A percentile compares a stretch with the other conserved stretches of the same genome.
Conservation (phyloP, 2,888 invertebrate genomes). For the Lochmaea crataegi region DNA sequence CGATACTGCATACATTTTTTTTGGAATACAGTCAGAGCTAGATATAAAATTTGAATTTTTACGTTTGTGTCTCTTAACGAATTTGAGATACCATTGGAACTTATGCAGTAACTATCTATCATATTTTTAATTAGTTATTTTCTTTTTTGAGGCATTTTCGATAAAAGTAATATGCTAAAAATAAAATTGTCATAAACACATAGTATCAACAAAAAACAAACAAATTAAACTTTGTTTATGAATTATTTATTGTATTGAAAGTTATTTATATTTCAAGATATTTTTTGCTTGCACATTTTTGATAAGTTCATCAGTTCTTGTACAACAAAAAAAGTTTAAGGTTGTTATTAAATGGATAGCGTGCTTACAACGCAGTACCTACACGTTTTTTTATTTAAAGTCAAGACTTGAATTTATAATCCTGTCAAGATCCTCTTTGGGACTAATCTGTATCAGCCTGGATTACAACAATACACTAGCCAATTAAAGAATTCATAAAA, state of each 20-base stretch:
- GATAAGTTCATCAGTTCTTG: no score
- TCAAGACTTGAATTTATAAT: neutral
- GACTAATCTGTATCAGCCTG: no score
- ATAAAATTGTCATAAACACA: neutral
- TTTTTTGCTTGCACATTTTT: neutral
- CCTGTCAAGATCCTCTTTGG: no score
- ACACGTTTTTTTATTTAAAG: neutral
- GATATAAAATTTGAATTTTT: no score
- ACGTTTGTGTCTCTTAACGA: no score
- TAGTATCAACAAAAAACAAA: neutral
- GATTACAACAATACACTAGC: no score
- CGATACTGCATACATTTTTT: no score
- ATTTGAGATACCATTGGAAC: neutral
- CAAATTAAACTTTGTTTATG: neutral
- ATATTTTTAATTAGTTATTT: neutral
- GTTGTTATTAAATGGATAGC: no score
- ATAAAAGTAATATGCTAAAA: neutral
- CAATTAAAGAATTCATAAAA: no score
- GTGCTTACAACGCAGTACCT: no score
- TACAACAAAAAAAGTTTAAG: neutral
- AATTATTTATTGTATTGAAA: neutral
- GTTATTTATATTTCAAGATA: neutral
- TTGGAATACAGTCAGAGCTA: no score
- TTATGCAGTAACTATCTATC: neutral
- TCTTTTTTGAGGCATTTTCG: neutral